These are phyloP conservation scores for Sphinx pinastri DNA, from an alignment of 2,888 invertebrate genomes.

Conservation along the genomic window DNA sequence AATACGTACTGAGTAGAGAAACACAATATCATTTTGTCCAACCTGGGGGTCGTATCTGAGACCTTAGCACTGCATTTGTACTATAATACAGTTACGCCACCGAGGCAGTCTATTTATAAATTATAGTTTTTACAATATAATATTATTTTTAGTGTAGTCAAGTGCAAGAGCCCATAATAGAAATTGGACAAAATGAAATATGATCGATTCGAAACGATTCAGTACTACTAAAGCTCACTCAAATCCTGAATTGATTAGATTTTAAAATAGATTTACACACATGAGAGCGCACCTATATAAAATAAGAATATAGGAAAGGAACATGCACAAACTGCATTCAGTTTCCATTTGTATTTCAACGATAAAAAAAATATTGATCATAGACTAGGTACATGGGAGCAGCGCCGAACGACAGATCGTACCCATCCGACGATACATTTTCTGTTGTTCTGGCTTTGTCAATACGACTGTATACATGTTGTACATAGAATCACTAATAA, in stretches of 20 bases:
- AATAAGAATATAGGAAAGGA: not conserved
- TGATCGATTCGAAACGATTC: not conserved
- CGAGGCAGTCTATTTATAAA: no score
- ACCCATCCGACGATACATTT: constrained; percentile 56
- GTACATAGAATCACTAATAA: no score
- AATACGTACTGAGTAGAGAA: no score
- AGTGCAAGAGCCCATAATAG: no score
- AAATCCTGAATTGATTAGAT: not conserved
- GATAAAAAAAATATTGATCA: constrained; percentile 59
- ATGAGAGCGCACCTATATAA: not conserved
- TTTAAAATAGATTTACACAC: not conserved
- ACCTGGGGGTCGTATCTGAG: no score
- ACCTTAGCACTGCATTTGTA: no score
- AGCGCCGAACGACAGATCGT: constrained; percentile 53
- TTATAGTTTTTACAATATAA: no score
- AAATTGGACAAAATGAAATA: not conserved
- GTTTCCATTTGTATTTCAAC: constrained; percentile 48
- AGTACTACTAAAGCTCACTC: not conserved
- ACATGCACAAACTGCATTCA: constrained; percentile 16
- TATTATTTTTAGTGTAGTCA: no score
- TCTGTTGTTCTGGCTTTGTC: constrained; percentile 47
- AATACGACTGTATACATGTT: no score
- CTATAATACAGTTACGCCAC: no score
- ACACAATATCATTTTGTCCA: no score
- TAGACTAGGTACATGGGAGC: constrained; percentile 35